These are phyloP conservation scores for Halcyon chelicuti DNA, from an alignment of 2,797 vertebrate genomes.

Conservation along the genomic window DNA sequence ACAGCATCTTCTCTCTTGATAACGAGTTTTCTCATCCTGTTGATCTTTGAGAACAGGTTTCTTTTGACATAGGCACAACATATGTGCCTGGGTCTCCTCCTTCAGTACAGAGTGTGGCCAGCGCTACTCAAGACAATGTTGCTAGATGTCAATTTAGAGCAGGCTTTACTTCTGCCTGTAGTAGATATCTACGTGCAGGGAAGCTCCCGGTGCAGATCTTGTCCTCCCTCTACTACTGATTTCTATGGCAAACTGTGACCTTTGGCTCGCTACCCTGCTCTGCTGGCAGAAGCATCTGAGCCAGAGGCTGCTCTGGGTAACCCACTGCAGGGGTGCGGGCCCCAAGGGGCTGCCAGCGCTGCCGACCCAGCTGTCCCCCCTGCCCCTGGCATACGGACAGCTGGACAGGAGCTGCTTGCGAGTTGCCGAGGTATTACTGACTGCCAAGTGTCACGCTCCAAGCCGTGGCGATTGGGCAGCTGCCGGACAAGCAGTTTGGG, in stretches of 20 bases:
- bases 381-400: rapidly evolving
- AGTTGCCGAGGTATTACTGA: not conserved
- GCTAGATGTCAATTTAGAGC: not conserved
- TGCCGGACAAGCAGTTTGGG: rapidly evolving
- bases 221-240: not conserved
- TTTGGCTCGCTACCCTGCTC: not conserved
- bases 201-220: not conserved
- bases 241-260: not conserved
- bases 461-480: not conserved
- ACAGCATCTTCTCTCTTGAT: not conserved
- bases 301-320: not conserved
- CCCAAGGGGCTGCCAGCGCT: rapidly evolving
- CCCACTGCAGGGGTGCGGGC: rapidly evolving
- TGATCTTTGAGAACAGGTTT: not conserved
- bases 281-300: not conserved
- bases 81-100: not conserved
- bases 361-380: not conserved
- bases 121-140: not conserved
- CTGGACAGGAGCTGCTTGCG: rapidly evolving
- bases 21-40: not conserved
- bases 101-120: not conserved
- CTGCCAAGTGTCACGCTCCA: rapidly evolving
- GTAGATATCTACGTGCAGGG: not conserved
- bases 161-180: not conserved
- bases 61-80: not conserved